Percentiles rank a stretch among this genome's conserved stretches.
Conservation (phyloP, 2,113 vertebrate species). For the Labeo rohita region DNA sequence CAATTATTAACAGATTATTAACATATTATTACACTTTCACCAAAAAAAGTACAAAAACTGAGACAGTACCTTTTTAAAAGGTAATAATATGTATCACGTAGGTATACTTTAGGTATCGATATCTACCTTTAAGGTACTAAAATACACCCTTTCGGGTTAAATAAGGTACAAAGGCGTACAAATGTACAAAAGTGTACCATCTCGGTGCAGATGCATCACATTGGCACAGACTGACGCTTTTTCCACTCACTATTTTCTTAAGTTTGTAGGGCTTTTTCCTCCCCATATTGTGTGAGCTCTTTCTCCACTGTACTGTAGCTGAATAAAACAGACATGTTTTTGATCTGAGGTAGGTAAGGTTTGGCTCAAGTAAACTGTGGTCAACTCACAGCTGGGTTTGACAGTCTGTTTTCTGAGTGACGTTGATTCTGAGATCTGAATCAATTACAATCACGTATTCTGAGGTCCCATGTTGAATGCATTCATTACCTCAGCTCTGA, state of each 20-base stretch:
- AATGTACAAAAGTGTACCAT: background rate
- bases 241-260: background rate
- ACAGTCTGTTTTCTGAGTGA: conserved; percentile 10
- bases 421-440: conserved; percentile 17
- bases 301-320: background rate
- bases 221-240: background rate
- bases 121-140: background rate
- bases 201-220: background rate
- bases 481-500: conserved; percentile 4
- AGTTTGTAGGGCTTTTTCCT: background rate
- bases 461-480: conserved; percentile 8
- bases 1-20: background rate
- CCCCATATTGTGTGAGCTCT: background rate
- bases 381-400: conserved; percentile 7
- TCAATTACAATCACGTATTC: conserved; percentile 12
- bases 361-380: conserved; percentile 15
- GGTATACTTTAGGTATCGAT: background rate
- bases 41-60: background rate
- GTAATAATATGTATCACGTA: background rate
- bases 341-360: conserved; percentile 28
- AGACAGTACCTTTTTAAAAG: background rate
- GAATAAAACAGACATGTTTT: background rate
- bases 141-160: background rate
- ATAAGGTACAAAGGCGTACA: background rate
- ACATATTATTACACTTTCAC: background rate